Conservation (phyloP, 2,113 vertebrate species). For the Glareola pratincola region DNA sequence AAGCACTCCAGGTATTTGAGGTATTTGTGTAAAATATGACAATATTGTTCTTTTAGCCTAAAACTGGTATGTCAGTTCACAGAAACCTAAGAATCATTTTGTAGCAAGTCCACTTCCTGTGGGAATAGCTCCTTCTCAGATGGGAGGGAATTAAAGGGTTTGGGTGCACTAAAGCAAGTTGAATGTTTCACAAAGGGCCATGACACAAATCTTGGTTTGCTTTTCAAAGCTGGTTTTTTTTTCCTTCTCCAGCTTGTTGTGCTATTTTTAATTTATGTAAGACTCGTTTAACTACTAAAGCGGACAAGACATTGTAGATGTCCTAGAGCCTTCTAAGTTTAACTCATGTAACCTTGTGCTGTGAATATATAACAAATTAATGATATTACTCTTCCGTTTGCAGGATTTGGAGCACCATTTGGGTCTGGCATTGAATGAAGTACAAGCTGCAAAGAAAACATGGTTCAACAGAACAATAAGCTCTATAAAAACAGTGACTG, state of each 20-base stretch:
- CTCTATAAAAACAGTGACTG: constrained; percentile 98
- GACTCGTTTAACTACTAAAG: neutral
- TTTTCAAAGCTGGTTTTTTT: neutral
- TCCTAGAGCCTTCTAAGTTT: neutral
- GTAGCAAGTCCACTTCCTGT: neutral
- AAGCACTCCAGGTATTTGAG: neutral
- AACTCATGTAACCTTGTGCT: neutral
- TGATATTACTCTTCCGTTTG: neutral
- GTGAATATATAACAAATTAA: neutral
- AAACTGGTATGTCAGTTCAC: neutral
- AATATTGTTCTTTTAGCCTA: neutral
- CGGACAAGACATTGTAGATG: neutral
- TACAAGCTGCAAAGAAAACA: constrained; percentile 98
- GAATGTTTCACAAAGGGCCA: neutral
- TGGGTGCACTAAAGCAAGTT: neutral
- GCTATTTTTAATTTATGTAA: neutral
- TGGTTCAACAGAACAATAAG: constrained; percentile 99
- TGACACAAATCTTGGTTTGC: neutral
- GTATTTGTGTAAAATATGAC: neutral
- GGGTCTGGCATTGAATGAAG: constrained; percentile 93
- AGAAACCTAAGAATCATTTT: neutral
- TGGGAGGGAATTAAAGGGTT: neutral
- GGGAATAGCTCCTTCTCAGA: neutral
- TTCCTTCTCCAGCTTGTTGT: neutral
- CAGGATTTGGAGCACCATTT: constrained; percentile 97